Percentiles rank a stretch among this genome's conserved stretches.
These are phyloP conservation scores for Hydrolagus colliei DNA, from an alignment of 2,797 vertebrate genomes.

Conservation along the genomic window DNA sequence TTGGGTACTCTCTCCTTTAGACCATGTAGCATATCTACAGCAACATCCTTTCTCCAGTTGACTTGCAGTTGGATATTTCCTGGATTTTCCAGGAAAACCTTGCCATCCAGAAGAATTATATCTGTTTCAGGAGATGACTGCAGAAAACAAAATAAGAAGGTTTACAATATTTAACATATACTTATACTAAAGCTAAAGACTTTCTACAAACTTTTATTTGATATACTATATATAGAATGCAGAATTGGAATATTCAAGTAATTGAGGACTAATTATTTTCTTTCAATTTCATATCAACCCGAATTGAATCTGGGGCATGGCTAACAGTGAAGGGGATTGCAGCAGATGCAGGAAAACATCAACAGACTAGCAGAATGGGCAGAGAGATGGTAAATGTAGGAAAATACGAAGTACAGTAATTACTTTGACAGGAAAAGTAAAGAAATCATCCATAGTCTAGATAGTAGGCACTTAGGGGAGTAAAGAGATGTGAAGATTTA, in stretches of 20 bases:
- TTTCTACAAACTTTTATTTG: background rate
- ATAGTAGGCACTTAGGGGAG: no score
- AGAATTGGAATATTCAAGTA: background rate
- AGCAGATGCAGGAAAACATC: no score
- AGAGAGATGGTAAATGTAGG: no score
- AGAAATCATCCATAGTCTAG: no score
- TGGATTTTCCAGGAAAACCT: slow-evolving; percentile 56
- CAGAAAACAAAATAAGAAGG: slow-evolving; percentile 36
- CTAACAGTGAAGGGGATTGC: no score
- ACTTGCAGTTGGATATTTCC: slow-evolving; percentile 58
- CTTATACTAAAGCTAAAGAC: background rate
- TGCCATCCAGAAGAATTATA: slow-evolving; percentile 57
- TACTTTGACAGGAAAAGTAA: no score
- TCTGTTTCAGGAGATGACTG: slow-evolving; percentile 67
- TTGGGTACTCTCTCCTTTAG: slow-evolving; percentile 67
- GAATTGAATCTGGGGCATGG: no score
- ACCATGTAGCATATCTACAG: slow-evolving; percentile 57
- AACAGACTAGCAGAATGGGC: no score
- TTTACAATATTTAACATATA: background rate
- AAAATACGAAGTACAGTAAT: no score
- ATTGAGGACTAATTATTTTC: background rate
- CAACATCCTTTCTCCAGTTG: slow-evolving; percentile 67
- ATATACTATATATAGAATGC: background rate
- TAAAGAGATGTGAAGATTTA: no score
- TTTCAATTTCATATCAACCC: no score